These are phyloP conservation scores for Rachycentron canadum DNA, from an alignment of 2,797 vertebrate species.

Conservation along the genomic window DNA sequence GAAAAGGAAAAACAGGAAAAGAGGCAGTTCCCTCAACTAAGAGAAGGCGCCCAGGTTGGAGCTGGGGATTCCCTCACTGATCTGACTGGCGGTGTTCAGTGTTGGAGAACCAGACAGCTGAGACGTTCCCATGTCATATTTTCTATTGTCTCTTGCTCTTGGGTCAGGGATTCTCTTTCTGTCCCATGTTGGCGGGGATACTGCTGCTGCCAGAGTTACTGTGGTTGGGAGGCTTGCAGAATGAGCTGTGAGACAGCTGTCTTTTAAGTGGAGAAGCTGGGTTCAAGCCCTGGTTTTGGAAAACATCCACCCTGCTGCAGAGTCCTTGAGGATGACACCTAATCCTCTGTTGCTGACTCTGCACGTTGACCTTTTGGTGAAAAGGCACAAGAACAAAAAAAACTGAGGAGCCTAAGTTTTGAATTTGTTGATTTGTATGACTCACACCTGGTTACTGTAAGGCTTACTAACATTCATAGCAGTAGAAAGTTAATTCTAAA, in stretches of 20 bases:
- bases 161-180: conserved; percentile 76
- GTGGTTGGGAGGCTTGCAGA: conserved; percentile 50
- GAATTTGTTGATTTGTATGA: conserved; percentile 15
- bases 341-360: conserved; percentile 54
- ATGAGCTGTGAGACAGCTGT: conserved; percentile 58
- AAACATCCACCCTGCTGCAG: conserved; percentile 50
- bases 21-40: conserved; percentile 56
- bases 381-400: conserved; percentile 33
- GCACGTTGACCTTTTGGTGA: conserved; percentile 38
- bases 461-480: not conserved
- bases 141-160: conserved; percentile 77
- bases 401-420: not conserved
- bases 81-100: conserved; percentile 72
- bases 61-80: conserved; percentile 66
- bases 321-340: conserved; percentile 63
- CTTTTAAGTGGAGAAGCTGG: conserved; percentile 59
- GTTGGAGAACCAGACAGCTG: conserved; percentile 82
- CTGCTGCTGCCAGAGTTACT: conserved; percentile 48
- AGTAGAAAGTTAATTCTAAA: not conserved
- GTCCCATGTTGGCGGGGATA: conserved; percentile 50
- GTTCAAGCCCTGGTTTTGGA: conserved; percentile 54
- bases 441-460: conserved; percentile 15
- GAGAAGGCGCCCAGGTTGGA: conserved; percentile 37
- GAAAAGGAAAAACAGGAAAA: conserved; percentile 76
- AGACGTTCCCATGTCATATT: conserved; percentile 81